Evolutionary conservation across 2,888 invertebrate genomes (phyloP), one percentile per base, ranked within the genome.

Genomic region (Dolichomitus sp.): DNA sequence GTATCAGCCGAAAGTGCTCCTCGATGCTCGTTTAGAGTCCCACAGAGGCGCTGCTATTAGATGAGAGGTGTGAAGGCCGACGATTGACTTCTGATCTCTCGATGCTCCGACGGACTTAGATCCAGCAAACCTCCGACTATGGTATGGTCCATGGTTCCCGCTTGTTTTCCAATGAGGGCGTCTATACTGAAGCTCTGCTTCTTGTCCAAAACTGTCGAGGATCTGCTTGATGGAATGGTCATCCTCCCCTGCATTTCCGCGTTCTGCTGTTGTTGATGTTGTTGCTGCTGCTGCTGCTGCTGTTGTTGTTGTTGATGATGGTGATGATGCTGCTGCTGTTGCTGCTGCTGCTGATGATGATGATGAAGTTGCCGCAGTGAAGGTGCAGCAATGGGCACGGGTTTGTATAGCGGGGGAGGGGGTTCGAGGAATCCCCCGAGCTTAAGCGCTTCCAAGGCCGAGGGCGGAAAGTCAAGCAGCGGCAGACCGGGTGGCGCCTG

Each of bases 61-160:
- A 94, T 85, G 95, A 97, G 94, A 5, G 97, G 97, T 1, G 97
- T 96, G 91, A 97, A 97, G 9, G 97, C 97, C 5, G 96, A 95
- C 50, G 95, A 95, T 91, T 96, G 95, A 89, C 95, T 94, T 79
- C 93, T 89, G 83, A 93, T 93, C 76, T 92, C 93, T 3, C 93
- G 88, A 78, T 93, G 92, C 61, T 93, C 93, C 87, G 93, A 88
- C 84, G 92, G 92, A 66, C 93, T 93, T 54, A 93, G 91, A 80
- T 93, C 93, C 37, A 93, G 85, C 57, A 93, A 65, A 5, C 92
- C 93, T 6, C 89, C 88, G 79, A 88, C 89, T 69, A 86, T 85
- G 45, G 85, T 87, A 65, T 91, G 91, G 30, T 92, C 92, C 75
- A 80, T 88, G 30, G 80, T 83, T 57, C 84, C 83, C 5, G 88